Evolutionary conservation across 2,797 vertebrate species (phyloP), one percentile per base, ranked within the genome.

Genomic region (Atherinosoma microstoma): DNA sequence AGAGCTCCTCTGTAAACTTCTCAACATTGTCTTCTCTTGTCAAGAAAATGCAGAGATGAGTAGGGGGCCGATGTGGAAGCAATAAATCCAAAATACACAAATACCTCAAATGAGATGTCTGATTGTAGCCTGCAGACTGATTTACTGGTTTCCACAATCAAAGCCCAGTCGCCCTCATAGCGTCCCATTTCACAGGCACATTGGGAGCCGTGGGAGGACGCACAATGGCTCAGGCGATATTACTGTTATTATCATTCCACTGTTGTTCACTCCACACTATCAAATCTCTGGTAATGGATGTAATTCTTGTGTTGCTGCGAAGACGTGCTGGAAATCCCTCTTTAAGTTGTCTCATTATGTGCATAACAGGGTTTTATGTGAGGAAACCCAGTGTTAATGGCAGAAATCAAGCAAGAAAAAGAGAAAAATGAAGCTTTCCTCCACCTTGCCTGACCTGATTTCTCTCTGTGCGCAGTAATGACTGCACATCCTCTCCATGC

Each of bases 1-100:
- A 85, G 79, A 77, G 87, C 81, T 86, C 80, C 87, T 92, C 86
- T 85, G 88, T 91, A 90, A 93, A 93, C 86, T 76, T 80, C 71
- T 78, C 75, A 56, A 80, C 81, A 58, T 84, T 68, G 61, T 68
- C 78, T 85, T 85, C 73, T 60, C 74, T 32, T 71, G 72, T 86
- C 78, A 89, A 89, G 80, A 68, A 70, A 77, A 67, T 42, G 75
- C 83, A 67, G 78, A 77, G 80, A 83, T 85, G 85, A 73, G 82
- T 81, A 24, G 73, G 68, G 78, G 67, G 67, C 47, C 79, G 84
- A 76, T 80, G 67, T 80, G 89, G 83, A 84, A 88, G 84, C 73
- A 84, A 84, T 92, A 89, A 86, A 86, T 83, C 78, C 62, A 66
- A 87, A 86, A 86, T 75, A 79, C 83, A 66, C 83, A 88, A 90